Conservation (phyloP, 2,888 invertebrate genomes). For the Orchestes rusci region DNA sequence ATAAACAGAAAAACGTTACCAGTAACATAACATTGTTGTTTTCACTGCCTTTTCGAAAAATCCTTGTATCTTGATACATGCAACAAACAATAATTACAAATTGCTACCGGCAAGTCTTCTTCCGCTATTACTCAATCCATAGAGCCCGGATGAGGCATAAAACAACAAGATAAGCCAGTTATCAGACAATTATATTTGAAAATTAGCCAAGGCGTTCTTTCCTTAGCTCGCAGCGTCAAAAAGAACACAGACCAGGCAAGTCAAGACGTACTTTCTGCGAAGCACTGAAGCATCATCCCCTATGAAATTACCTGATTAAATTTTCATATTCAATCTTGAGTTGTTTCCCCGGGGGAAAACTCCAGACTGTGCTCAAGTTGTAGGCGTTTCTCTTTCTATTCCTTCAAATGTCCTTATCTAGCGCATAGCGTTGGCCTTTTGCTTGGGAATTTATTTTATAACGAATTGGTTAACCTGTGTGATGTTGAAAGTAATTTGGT, state of each 20-base stretch:
- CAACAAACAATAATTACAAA: no score
- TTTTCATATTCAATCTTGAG: conserved; percentile 75
- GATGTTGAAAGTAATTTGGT: conserved; percentile 15
- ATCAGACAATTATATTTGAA: conserved; percentile 33
- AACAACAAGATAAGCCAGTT: conserved; percentile 34
- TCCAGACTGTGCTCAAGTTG: conserved; percentile 33
- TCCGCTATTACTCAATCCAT: no score
- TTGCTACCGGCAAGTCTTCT: no score
- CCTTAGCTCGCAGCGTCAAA: conserved; percentile 29
- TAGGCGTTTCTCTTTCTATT: conserved; percentile 28
- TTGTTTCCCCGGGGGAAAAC: conserved; percentile 55
- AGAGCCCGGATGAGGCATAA: no score
- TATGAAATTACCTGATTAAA: conserved; percentile 68
- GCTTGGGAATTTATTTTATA: conserved; percentile 15
- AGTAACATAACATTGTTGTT: no score
- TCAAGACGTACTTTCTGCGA: conserved; percentile 33
- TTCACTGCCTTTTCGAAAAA: no score
- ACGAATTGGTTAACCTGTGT: conserved; percentile 16
- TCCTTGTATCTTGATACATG: no score
- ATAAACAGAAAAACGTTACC: no score
- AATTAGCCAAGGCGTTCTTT: conserved; percentile 29
- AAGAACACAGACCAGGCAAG: conserved; percentile 23
- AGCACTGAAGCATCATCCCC: conserved; percentile 47
- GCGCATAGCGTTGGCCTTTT: conserved; percentile 12
- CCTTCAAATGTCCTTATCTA: conserved; percentile 22